phyloP scores from a whole-genome alignment of 2,113 vertebrate genomes.

The Anser cygnoides region DNA sequence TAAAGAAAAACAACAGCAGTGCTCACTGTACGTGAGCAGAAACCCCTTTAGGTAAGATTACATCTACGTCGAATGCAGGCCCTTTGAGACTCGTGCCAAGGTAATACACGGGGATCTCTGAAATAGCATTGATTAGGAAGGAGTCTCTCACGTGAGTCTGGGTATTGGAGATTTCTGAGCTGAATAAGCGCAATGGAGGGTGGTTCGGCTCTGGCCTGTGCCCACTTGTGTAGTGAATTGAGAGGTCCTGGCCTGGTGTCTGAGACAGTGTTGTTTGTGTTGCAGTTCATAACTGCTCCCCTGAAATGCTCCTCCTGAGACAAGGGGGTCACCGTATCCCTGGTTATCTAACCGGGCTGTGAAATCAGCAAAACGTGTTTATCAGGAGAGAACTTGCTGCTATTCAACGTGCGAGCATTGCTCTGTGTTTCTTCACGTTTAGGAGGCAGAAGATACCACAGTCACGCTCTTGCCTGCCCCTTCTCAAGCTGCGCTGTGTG shows the following conservation, averaged over 20 bases:
- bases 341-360: neutral
- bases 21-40: conserved; percentile 7
- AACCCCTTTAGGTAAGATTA: conserved; percentile 16
- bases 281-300: neutral
- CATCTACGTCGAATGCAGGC: neutral
- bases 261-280: neutral
- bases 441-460: neutral
- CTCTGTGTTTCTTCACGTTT: neutral
- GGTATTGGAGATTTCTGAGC: neutral
- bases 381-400: neutral
- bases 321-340: neutral
- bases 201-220: neutral
- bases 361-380: neutral
- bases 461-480: neutral
- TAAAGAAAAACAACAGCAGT: neutral
- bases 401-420: neutral
- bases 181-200: neutral
- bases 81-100: neutral
- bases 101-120: neutral
- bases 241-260: neutral
- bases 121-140: neutral
- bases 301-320: neutral
- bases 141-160: neutral
- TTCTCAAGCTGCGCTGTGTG: neutral
- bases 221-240: neutral